Evolutionary conservation across 2,113 vertebrate genomes (phyloP).

Genomic region (Solenodon paradoxus): DNA sequence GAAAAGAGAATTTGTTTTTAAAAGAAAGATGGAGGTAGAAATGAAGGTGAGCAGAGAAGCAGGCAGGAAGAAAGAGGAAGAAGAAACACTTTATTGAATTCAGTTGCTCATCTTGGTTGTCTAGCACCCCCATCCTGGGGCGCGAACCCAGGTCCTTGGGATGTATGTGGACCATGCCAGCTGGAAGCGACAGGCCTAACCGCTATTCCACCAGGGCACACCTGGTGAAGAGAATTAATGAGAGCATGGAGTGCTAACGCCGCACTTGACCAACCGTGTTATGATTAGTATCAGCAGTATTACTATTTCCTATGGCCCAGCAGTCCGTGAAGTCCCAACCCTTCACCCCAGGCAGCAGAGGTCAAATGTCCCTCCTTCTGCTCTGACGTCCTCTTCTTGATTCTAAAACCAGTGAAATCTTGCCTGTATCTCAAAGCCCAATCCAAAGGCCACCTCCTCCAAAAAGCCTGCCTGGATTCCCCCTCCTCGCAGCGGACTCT

Average conservation of each 20-base stretch:
- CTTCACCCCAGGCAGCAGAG: neutral
- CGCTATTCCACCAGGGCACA: too few species aligned
- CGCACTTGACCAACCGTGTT: rapidly evolving
- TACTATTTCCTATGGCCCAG: rapidly evolving
- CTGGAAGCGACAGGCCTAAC: too few species aligned
- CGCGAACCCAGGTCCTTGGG: too few species aligned
- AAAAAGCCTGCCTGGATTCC: neutral
- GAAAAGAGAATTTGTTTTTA: neutral
- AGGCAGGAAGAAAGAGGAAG: too few species aligned
- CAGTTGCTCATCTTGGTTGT: too few species aligned
- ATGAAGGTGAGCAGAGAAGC: too few species aligned
- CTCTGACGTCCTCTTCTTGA: neutral
- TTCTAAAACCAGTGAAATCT: neutral
- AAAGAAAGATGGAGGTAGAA: too few species aligned
- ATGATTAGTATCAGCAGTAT: rapidly evolving
- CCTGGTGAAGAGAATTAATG: neutral
- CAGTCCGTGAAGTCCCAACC: neutral
- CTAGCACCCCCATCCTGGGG: too few species aligned
- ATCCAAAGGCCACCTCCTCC: neutral
- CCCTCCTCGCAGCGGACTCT: neutral
- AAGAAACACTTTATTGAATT: too few species aligned
- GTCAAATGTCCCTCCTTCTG: neutral
- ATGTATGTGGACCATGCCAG: too few species aligned
- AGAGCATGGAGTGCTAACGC: rapidly evolving
- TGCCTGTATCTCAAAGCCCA: neutral